phyloP scores from a whole-genome alignment of 2,797 vertebrate species.

The Danio aesculapii region DNA sequence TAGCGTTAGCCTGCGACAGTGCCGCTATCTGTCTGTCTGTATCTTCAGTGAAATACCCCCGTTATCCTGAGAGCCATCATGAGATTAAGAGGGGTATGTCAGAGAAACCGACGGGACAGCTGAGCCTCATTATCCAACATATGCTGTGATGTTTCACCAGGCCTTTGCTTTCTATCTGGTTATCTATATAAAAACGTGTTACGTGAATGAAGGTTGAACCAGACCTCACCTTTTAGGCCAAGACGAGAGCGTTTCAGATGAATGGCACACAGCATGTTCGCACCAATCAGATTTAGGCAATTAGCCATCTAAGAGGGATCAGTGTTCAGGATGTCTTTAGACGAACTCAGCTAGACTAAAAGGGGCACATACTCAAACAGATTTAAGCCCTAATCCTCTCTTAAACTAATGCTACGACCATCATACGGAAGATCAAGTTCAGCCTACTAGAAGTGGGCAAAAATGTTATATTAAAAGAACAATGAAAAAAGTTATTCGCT shows the following conservation, averaged over 20 bases:
- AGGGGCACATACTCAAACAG: constrained; percentile 68
- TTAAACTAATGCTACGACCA: constrained; percentile 47
- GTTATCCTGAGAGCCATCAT: constrained; percentile 67
- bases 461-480: constrained; percentile 36
- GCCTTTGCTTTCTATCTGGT: constrained; percentile 50
- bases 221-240: constrained; percentile 51
- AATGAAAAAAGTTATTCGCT: constrained; percentile 26
- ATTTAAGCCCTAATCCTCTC: constrained; percentile 67
- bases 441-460: background rate
- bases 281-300: constrained; percentile 72
- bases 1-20: constrained; percentile 49
- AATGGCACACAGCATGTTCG: constrained; percentile 56
- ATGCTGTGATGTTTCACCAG: constrained; percentile 68
- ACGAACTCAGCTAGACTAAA: constrained; percentile 68
- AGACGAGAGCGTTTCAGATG: constrained; percentile 30
- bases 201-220: constrained; percentile 53
- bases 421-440: constrained; percentile 4
- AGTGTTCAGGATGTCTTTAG: constrained; percentile 64
- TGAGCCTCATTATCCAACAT: constrained; percentile 75
- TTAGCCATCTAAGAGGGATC: constrained; percentile 74
- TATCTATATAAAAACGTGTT: constrained; percentile 59
- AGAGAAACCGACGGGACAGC: constrained; percentile 73
- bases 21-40: constrained; percentile 69
- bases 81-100: constrained; percentile 75
- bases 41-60: constrained; percentile 66